phyloP scores from a whole-genome alignment of 2,888 invertebrate species.

The Tipula confusa region DNA sequence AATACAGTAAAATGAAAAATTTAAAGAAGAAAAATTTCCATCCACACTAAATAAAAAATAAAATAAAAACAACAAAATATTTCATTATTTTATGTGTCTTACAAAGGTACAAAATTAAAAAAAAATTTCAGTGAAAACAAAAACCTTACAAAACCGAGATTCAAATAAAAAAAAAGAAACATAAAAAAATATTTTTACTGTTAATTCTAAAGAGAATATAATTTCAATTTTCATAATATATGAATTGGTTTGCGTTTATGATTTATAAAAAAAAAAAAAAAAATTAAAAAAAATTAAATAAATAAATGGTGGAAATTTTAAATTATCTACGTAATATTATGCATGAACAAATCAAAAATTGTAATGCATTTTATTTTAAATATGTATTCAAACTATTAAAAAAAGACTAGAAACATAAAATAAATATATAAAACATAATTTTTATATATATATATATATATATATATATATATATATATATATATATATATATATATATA shows the following conservation, averaged over 20 bases:
- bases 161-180: neutral
- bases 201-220: neutral
- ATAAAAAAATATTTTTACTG: neutral
- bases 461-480: neutral
- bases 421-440: neutral
- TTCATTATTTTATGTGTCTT: neutral
- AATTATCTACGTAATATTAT: neutral
- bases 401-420: neutral
- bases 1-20: neutral
- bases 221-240: neutral
- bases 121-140: neutral
- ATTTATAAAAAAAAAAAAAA: no score
- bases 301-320: neutral
- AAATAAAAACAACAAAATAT: neutral
- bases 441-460: neutral
- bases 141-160: neutral
- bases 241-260: neutral
- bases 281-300: no score
- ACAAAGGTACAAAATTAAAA: neutral
- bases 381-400: neutral
- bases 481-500: no score
- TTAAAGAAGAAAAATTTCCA: neutral
- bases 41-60: no score
- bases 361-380: neutral
- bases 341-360: neutral